phyloP scores from a whole-genome alignment of 2,888 invertebrate species.

The Ecliptopera silaceata region DNA sequence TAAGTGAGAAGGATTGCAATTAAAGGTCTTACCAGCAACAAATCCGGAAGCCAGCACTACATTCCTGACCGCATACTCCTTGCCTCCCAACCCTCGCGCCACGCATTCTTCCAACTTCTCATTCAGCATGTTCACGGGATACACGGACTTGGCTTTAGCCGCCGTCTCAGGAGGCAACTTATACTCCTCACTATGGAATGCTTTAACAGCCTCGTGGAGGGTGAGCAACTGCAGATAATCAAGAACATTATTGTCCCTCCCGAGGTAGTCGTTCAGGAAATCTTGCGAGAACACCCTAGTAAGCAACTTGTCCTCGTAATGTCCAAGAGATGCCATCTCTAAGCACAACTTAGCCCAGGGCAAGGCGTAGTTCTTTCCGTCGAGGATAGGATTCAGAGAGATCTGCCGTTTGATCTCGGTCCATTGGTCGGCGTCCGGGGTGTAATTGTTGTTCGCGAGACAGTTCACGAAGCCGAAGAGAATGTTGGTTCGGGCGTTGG shows the following conservation, averaged over 20 bases:
- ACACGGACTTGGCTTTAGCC: constrained; percentile 55
- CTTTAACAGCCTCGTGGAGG: constrained; percentile 80
- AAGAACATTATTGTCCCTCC: constrained; percentile 59
- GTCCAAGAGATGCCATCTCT: constrained; percentile 83
- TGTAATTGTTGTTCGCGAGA: constrained; percentile 84
- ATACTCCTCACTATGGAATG: constrained; percentile 67
- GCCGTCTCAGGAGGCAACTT: constrained; percentile 66
- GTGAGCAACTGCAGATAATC: constrained; percentile 78
- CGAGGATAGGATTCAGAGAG: constrained; percentile 62
- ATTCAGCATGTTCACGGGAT: constrained; percentile 55
- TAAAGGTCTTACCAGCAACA: constrained; percentile 65
- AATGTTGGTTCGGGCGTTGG: constrained; percentile 62
- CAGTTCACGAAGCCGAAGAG: constrained; percentile 79
- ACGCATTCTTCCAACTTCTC: constrained; percentile 75
- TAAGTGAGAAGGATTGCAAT: too few species aligned
- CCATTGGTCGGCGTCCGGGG: constrained; percentile 80
- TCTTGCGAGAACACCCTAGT: constrained; percentile 75
- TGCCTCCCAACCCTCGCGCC: constrained; percentile 81
- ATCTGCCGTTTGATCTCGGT: constrained; percentile 68
- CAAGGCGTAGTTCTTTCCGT: constrained; percentile 61
- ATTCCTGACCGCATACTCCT: constrained; percentile 78
- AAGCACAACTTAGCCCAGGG: constrained; percentile 81
- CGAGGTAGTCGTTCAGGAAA: constrained; percentile 67
- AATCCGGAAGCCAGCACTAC: constrained; percentile 81
- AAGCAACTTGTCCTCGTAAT: constrained; percentile 81